Evolutionary conservation across 1,140 invertebrate species (phyloP).

Genomic region (Nasonia longicornis): DNA sequence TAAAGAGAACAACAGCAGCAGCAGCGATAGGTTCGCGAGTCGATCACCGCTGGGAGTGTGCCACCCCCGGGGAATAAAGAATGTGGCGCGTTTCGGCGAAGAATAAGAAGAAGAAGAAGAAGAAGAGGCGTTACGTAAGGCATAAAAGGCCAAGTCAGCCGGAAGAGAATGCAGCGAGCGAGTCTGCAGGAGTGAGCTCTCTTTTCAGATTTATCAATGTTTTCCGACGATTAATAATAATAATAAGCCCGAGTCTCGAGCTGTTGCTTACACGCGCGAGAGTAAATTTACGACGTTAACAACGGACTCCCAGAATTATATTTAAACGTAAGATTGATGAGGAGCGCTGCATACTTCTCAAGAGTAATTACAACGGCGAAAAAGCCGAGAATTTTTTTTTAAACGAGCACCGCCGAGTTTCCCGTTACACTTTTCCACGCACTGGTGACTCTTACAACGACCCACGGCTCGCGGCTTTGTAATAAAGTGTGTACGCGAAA

Average conservation of each 20-base stretch:
- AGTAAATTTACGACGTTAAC: too few species aligned
- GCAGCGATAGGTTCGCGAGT: background rate
- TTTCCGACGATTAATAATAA: background rate
- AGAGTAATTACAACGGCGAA: too few species aligned
- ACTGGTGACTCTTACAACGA: too few species aligned
- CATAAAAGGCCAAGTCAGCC: slow-evolving; percentile 14
- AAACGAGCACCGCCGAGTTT: too few species aligned
- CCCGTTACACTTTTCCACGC: too few species aligned
- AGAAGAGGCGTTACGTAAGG: slow-evolving; percentile 6
- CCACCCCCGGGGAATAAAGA: background rate
- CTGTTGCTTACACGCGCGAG: background rate
- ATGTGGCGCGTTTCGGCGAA: background rate
- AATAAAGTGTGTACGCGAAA: too few species aligned
- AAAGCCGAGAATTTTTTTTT: too few species aligned
- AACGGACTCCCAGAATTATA: background rate
- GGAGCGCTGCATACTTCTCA: too few species aligned
- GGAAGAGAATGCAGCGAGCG: background rate
- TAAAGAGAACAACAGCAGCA: slow-evolving; percentile 20
- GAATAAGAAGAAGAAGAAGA: background rate
- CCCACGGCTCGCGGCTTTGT: background rate
- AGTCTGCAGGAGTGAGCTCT: background rate
- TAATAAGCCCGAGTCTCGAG: background rate
- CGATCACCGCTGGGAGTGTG: slow-evolving; percentile 30
- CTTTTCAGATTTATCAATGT: background rate
- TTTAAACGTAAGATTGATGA: slow-evolving; percentile 22